Evolutionary conservation across 64 coral and sea anemone species (phyloP).

Genomic region (Actinia tenebrosa): DNA sequence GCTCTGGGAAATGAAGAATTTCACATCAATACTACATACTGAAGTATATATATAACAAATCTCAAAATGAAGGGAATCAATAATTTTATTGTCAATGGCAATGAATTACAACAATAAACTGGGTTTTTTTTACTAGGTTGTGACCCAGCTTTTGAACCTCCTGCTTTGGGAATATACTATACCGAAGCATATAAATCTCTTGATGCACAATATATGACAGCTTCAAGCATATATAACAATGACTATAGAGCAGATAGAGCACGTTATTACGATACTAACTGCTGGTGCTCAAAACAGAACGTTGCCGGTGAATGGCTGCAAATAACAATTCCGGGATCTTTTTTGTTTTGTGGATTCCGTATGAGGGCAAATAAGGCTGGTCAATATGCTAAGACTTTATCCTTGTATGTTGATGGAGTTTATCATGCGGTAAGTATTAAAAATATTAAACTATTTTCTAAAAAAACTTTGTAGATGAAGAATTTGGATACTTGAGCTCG

Average conservation of each 20-base stretch:
- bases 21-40: too few relatives aligned
- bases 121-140: too few relatives aligned
- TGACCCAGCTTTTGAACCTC: not conserved
- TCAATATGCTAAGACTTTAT: not conserved
- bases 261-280: not conserved
- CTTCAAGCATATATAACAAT: not conserved
- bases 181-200: not conserved
- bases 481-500: too few relatives aligned
- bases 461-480: too few relatives aligned
- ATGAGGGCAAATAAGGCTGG: not conserved
- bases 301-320: not conserved
- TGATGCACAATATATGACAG: not conserved
- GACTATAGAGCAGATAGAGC: not conserved
- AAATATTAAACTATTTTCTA: too few relatives aligned
- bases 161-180: not conserved
- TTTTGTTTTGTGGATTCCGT: not conserved
- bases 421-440: not conserved
- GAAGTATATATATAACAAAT: too few relatives aligned
- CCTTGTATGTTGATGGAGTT: not conserved
- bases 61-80: too few relatives aligned
- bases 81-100: too few relatives aligned
- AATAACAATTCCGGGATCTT: not conserved
- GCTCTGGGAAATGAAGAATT: too few relatives aligned
- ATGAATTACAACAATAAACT: too few relatives aligned
- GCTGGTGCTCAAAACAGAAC: not conserved